phyloP scores from a whole-genome alignment of 2,888 invertebrate genomes.

The Nemapogon koenigi region DNA sequence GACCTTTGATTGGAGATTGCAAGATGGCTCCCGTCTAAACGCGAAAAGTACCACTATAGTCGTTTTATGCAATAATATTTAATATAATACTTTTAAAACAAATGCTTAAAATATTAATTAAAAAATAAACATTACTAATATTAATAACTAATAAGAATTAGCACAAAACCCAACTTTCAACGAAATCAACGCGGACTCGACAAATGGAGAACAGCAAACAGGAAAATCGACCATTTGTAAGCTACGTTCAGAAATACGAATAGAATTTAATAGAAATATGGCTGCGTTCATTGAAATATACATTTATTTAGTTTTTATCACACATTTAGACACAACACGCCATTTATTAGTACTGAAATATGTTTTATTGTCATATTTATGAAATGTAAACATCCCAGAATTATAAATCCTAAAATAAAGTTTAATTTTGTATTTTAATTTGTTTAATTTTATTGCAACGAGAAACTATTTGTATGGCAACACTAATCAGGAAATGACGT shows the following conservation, averaged over 20 bases:
- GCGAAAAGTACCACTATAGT: conserved; percentile 75
- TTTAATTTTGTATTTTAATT: no score
- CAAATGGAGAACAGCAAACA: conserved; percentile 59
- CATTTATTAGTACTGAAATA: no score
- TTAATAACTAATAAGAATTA: conserved; percentile 47
- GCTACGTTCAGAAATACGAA: conserved; percentile 37
- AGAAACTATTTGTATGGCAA: conserved; percentile 23
- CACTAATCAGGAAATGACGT: conserved; percentile 41
- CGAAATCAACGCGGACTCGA: conserved; percentile 51
- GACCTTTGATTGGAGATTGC: conserved; percentile 87
- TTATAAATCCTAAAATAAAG: no score
- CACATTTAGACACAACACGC: no score
- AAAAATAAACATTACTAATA: conserved; percentile 58
- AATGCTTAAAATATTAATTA: conserved; percentile 42
- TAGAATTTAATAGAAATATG: no score
- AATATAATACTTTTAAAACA: conserved; percentile 32
- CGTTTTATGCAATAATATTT: conserved; percentile 59
- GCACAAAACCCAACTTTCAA: conserved; percentile 41
- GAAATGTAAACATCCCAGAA: no score
- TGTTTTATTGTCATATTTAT: no score
- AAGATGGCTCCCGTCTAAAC: conserved; percentile 86
- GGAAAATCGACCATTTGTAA: conserved; percentile 61
- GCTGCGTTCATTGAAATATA: no score
- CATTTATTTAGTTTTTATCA: no score
- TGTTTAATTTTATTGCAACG: neutral